Conservation (phyloP, 2,113 vertebrate genomes). For the Albula goreensis region DNA sequence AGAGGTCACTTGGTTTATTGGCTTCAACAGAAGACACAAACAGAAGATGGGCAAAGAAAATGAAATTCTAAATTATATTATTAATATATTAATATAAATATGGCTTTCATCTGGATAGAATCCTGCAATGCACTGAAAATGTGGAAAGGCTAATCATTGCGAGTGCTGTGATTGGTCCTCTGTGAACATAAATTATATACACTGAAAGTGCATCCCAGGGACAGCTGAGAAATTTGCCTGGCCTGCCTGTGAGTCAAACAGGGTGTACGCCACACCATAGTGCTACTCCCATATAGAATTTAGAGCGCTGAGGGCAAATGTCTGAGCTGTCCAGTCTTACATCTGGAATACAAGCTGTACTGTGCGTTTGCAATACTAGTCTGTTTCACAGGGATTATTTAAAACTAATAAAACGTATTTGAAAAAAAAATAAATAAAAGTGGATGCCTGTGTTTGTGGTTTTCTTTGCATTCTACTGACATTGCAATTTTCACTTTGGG, state of each 20-base stretch:
- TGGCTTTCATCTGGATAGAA: neutral
- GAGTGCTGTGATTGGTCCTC: slow-evolving; percentile 4
- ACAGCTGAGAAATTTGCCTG: neutral
- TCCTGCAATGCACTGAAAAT: neutral
- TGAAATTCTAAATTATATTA: neutral
- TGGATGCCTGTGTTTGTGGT: neutral
- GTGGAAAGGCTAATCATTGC: neutral
- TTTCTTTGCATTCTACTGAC: neutral
- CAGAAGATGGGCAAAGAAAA: neutral
- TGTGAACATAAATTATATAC: neutral
- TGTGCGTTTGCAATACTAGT: slow-evolving; percentile 20
- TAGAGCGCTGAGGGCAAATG: neutral
- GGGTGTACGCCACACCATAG: neutral
- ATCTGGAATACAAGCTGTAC: slow-evolving; percentile 1
- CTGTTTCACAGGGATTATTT: slow-evolving; percentile 29
- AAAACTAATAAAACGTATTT: slow-evolving; percentile 32
- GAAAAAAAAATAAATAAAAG: slow-evolving; percentile 12
- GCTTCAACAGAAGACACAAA: neutral
- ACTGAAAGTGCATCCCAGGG: neutral
- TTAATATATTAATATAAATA: neutral
- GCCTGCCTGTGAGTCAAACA: neutral
- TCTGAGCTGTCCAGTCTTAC: neutral
- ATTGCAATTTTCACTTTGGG: neutral
- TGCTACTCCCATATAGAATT: neutral
- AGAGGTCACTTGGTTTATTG: neutral